Base-by-base conservation (phyloP, 1,140 invertebrate genomes). In the Psilanteris sp. region DNA sequence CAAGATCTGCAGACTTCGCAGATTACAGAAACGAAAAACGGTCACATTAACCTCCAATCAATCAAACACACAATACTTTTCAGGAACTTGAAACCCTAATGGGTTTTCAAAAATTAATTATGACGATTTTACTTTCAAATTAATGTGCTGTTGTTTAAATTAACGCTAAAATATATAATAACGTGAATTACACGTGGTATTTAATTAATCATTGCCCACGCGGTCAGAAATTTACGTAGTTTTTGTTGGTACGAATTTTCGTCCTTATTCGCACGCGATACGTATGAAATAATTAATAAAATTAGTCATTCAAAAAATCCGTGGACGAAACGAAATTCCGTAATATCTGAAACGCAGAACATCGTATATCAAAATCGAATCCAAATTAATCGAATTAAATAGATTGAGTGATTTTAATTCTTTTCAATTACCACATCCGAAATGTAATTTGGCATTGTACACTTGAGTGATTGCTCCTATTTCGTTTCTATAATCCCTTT, bases 381-480 rank as follows among this genome's bases (percentile, higher is more conserved):
- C 14, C 11, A 18, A 66, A 61, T 52, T 46, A 32, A 74, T 61
- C 46, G 54, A 75, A 68, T 68, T 9, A 57, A 64, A 64, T 43
- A 20, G 57, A 70, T 68, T 68, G 64, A 75, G 39, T 64, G 48
- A 75, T 68, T 75, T 68, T 62, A 68, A 70, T 70, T 70, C 67
- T 36, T 44, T 66, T 61, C 52, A 71, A 77, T 77, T 71, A 62
- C 54, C 44, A 61, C 66, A 57, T 61, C 22, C 31, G 37, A 71
- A 67, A 77, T 57, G 46, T 61, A 71, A 66, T 71, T 70, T 61
- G 52, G 52, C 59, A 71, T 77, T 77, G 67, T 77, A 59, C 61
- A 71, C 44, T 77, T 71, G 74, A 77, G 6, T 62, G 74, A 77
- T 77, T 77, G 73, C 66, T 71, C 66, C 59, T 55, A 70, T 76